Conservation (phyloP, 2,113 vertebrate genomes). For the rabbit (Oryctolagus cuniculus) region DNA sequence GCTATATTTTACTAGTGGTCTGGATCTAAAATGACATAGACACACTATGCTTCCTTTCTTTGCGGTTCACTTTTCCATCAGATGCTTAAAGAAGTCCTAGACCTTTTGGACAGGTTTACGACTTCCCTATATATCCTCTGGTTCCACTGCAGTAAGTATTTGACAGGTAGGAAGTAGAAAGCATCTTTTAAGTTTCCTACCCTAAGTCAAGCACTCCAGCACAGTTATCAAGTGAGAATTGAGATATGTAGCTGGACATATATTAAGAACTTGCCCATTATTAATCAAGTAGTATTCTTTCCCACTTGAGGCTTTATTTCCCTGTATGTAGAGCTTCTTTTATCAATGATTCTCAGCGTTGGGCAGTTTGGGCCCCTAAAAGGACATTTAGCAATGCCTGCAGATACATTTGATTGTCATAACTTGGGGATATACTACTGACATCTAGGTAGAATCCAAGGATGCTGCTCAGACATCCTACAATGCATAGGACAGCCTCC, state of each 20-base stretch:
- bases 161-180: background rate
- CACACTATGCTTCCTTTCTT: background rate
- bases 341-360: background rate
- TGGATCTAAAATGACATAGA: background rate
- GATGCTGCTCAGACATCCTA: background rate
- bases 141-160: background rate
- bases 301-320: background rate
- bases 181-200: background rate
- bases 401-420: background rate
- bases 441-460: background rate
- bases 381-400: background rate
- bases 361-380: background rate
- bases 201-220: background rate
- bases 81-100: background rate
- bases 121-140: background rate
- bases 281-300: background rate
- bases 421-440: background rate
- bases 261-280: background rate
- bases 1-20: background rate
- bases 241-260: background rate
- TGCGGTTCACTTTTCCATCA: background rate
- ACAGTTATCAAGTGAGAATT: background rate
- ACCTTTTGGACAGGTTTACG: background rate
- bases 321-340: background rate
- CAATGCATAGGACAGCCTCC: background rate